Base-by-base conservation (phyloP, 2,888 invertebrate genomes). In the Aricia artaxerxes region DNA sequence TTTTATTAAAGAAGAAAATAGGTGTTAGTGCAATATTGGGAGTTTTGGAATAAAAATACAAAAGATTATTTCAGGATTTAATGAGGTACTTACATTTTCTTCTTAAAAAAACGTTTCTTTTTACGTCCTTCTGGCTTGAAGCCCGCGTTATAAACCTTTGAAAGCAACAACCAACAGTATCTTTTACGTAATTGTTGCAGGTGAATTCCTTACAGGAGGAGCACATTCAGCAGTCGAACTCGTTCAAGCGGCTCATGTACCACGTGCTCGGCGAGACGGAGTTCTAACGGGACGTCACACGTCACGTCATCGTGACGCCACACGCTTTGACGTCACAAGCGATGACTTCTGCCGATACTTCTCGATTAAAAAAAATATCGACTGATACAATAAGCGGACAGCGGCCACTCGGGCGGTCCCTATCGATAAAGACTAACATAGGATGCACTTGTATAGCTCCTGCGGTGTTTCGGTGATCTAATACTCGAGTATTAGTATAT, bases 221-320 rank as follows among this genome's bases (percentile, higher is more conserved):
- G 88, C 96, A 96, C 87, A 98, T 98, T 89, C 98, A 98, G 88
- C 98, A 98, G 92, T 98, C 98, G 92, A 97, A 97, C 92, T 97
- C 97, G 83, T 98, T 98, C 95, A 98, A 97, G 92, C 97, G 98
- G 90, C 96, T 98, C 89, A 98, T 98, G 98, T 97, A 97, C 95
- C 97, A 97, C 95, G 98, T 98, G 84, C 95, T 98, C 89, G 97
- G 97, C 84, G 97, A 97, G 92, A 96, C 96, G 81, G 96, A 96
- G 83, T 95, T 95, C 85, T 95, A 95, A 84, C 73, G 80, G 16
- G 57, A 57, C 57, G 57, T 57, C 57, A 53, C 13, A 53, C 53
- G 53, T 57, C 13, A 57, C 57, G 57, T 57, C 57, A 35, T 4
- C 7, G 2, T 69, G 35, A 69, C 69, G 69, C 38, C 69, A 69